Evolutionary conservation across 2,113 vertebrate species (phyloP), one percentile per base, ranked within the genome.

Genomic region (Vulpes ferrilata): DNA sequence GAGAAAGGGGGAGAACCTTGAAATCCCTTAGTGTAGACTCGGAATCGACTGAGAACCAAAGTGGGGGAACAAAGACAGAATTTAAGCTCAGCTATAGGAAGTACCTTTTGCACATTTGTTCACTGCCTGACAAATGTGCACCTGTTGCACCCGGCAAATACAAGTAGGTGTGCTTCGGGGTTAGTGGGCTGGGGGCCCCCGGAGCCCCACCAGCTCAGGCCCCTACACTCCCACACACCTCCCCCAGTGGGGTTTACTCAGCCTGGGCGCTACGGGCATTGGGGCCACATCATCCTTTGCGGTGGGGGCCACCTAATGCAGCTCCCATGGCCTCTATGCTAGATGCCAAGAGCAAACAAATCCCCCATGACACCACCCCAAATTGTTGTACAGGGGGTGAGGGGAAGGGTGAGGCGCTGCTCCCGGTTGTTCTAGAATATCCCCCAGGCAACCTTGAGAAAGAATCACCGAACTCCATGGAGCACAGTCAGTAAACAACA

Each of bases 271-370:
- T 38, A 2, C 0, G 5, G 25, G 30, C 3, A 38, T 35, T n/a
- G 17, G 10, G 17, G 20, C 22, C 7, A 3, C 7, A 12, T 0
- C 8, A n/a, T 30, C 30, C 32, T 87, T 48, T 35, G 15, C 9
- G 25, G 22, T 3, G 1, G n/a, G 19, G 2, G 2, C 17, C 0
- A 0, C 12, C 22, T 67, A 27, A 1, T 11, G 4, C 0, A 57
- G 23, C 6, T 80, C 64, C 62, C 4, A 7, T 35, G 62, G 57
- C 71, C 19, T 76, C 74, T 4, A 27, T 12, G 25, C 43, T 22
- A 53, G n/a, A 51, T 48, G 16, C 17, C 74, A 38, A 13, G 12
- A 87, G n/a, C 48, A 53, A 91, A 62, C 69, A 62, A 35, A 12
- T 2, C 19, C 60, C 19, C 11, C 85, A 88, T 7, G 53, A 62